Conservation (phyloP, 2,113 vertebrate genomes). For the Pogonocichla stellata region DNA sequence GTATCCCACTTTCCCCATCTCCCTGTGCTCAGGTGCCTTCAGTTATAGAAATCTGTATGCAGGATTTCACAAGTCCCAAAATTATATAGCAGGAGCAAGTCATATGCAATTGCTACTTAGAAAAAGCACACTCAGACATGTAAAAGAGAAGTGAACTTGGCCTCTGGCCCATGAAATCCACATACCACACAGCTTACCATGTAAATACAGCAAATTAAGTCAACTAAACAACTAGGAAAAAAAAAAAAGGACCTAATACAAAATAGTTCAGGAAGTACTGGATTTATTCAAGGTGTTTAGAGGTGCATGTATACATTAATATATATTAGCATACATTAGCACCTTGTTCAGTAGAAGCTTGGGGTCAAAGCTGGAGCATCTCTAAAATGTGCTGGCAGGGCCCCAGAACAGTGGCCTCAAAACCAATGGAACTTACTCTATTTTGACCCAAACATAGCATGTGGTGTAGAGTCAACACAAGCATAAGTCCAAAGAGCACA, state of each 20-base stretch:
- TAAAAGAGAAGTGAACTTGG: background rate
- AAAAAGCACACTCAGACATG: background rate
- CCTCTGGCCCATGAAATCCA: background rate
- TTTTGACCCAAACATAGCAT: background rate
- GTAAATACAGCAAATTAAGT: background rate
- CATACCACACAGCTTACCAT: background rate
- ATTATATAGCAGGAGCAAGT: background rate
- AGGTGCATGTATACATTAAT: background rate
- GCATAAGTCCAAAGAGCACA: background rate
- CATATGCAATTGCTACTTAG: background rate
- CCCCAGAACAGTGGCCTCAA: background rate
- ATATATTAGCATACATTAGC: background rate
- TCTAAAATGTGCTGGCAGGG: background rate
- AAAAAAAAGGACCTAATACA: background rate
- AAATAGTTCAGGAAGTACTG: background rate
- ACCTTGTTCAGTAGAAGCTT: background rate
- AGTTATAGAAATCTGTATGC: background rate
- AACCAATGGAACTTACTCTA: background rate
- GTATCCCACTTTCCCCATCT: background rate
- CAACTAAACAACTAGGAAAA: background rate
- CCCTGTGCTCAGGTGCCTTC: background rate
- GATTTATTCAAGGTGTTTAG: background rate
- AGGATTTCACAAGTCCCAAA: background rate
- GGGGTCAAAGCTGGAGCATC: background rate
- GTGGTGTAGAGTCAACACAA: rapidly evolving